Conservation (phyloP, 2,797 vertebrate genomes). For the Trematomus bernacchii region DNA sequence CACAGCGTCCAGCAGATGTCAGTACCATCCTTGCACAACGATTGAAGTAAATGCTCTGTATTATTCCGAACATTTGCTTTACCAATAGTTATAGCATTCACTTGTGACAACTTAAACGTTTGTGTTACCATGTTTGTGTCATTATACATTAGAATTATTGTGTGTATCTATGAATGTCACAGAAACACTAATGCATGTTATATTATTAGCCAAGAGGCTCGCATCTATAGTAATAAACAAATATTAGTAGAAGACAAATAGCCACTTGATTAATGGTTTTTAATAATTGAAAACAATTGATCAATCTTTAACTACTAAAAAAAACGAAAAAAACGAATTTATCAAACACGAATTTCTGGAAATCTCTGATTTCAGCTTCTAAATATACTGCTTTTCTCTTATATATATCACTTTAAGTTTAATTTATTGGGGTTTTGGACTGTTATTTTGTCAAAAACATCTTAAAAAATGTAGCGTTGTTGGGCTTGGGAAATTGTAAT, state of each 20-base stretch:
- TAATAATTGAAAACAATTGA: background rate
- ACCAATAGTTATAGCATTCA: background rate
- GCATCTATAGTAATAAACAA: background rate
- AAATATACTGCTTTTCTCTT: background rate
- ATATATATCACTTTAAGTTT: background rate
- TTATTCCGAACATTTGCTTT: background rate
- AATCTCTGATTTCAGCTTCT: background rate
- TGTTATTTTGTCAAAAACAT: no score
- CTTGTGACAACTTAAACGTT: background rate
- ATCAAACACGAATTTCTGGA: background rate
- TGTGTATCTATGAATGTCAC: background rate
- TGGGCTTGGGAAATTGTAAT: no score
- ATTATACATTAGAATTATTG: background rate
- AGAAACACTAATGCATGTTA: background rate
- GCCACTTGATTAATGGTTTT: background rate
- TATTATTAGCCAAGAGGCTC: background rate
- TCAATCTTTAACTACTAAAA: background rate
- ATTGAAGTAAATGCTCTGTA: background rate
- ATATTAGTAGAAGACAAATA: background rate
- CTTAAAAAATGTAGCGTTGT: no score
- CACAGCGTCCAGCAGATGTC: conserved; percentile 69
- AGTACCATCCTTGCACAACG: conserved; percentile 33
- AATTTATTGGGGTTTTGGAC: background rate
- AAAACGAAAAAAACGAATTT: background rate
- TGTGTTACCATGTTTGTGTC: background rate